Conservation (phyloP, 2,797 vertebrate species). For the Cirrhinus molitorella region DNA sequence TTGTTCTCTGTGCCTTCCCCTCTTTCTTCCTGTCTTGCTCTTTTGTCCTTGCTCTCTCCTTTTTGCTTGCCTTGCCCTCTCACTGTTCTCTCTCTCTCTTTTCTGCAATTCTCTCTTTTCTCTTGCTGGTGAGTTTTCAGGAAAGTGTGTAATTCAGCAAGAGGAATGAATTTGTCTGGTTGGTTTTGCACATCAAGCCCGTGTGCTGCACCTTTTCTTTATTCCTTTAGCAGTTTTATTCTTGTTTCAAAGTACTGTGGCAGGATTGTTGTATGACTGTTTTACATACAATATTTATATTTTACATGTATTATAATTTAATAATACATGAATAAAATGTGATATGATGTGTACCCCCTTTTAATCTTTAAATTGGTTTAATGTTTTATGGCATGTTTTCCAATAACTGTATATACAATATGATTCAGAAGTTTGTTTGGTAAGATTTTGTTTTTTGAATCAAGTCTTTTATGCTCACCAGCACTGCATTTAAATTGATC, state of each 20-base stretch:
- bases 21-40: conserved; percentile 45
- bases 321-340: not conserved
- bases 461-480: no score
- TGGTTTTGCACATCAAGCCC: conserved; percentile 3
- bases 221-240: not conserved
- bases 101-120: not conserved
- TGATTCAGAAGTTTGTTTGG: not conserved
- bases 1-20: conserved; percentile 38
- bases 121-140: conserved; percentile 18
- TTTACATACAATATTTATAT: not conserved
- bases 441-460: no score
- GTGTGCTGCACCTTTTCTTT: not conserved
- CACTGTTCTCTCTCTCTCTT: not conserved
- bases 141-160: conserved; percentile 27
- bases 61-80: conserved; percentile 25
- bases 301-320: not conserved
- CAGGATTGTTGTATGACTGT: not conserved
- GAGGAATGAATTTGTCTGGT: conserved; percentile 3
- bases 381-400: not conserved
- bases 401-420: no score
- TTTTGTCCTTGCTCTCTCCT: conserved; percentile 32
- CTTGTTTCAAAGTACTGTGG: not conserved
- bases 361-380: not conserved
- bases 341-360: not conserved
- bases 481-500: no score